Evolutionary conservation across 2,888 invertebrate genomes (phyloP).

Genomic region (Troilus luridus): DNA sequence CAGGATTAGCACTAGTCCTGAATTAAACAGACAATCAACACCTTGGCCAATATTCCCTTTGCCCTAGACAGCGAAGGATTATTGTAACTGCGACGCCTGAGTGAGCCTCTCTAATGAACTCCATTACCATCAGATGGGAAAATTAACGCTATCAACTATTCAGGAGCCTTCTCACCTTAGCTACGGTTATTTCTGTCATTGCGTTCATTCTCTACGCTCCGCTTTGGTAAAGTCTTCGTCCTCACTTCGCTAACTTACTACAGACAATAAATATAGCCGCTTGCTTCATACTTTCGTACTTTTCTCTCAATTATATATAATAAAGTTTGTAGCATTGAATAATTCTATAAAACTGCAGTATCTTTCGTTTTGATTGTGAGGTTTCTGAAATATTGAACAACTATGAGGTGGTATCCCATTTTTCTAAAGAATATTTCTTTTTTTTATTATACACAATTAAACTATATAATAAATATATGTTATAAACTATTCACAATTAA

Average conservation of each 20-base stretch:
- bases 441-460: no score
- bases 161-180: conserved; percentile 21
- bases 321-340: no score
- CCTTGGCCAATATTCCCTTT: conserved; percentile 49
- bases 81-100: conserved; percentile 44
- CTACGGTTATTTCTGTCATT: conserved; percentile 38
- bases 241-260: background rate
- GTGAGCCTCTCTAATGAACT: conserved; percentile 32
- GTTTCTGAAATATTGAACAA: no score
- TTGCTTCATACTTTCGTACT: no score
- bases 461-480: no score
- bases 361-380: no score
- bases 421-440: no score
- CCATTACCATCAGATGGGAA: conserved; percentile 41
- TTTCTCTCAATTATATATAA: no score
- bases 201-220: background rate
- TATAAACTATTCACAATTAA: no score
- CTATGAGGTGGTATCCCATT: no score
- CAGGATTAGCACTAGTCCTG: conserved; percentile 32
- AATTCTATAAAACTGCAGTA: no score
- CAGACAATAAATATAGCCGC: no score
- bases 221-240: background rate
- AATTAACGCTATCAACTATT: conserved; percentile 47
- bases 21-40: conserved; percentile 49
- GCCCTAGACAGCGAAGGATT: conserved; percentile 45